These are phyloP conservation scores for Gulo gulo DNA, from an alignment of 2,113 vertebrate genomes.

Conservation along the genomic window DNA sequence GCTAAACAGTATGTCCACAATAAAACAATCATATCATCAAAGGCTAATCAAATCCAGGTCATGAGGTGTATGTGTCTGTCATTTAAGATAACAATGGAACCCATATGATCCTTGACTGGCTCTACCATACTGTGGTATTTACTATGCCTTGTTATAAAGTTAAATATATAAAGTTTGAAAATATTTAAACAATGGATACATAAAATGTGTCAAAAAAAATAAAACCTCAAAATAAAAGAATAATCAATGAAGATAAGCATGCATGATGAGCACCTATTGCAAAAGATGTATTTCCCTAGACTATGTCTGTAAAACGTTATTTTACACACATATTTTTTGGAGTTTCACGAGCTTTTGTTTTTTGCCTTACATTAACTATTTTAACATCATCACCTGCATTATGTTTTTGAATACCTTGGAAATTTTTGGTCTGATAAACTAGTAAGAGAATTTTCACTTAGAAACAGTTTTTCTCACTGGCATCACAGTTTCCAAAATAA, in stretches of 20 bases:
- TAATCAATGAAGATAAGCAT: not conserved
- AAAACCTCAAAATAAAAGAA: constrained; percentile 41
- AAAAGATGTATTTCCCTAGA: not conserved
- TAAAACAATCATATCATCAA: constrained; percentile 11
- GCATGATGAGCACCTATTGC: not conserved
- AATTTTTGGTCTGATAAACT: not conserved
- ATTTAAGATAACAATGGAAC: not conserved
- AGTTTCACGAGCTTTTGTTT: not conserved
- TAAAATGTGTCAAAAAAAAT: not conserved
- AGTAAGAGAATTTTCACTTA: constrained; percentile 19
- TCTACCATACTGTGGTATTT: not conserved
- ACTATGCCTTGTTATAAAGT: constrained; percentile 8
- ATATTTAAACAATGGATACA: constrained; percentile 18
- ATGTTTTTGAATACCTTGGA: not conserved
- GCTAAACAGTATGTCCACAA: not conserved
- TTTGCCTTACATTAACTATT: not conserved
- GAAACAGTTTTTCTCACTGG: not conserved
- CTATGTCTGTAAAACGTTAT: not conserved
- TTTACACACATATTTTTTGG: not conserved
- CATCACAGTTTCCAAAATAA: not conserved
- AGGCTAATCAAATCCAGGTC: constrained; percentile 23
- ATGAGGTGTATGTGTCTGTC: not conserved
- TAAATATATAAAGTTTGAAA: constrained; percentile 29
- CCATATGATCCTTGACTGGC: not conserved
- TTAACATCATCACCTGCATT: not conserved